A percentile compares a stretch with the other conserved stretches of the same genome.
These are phyloP conservation scores for Ginglymostoma cirratum DNA, from an alignment of 2,113 vertebrate genomes.

Conservation along the genomic window DNA sequence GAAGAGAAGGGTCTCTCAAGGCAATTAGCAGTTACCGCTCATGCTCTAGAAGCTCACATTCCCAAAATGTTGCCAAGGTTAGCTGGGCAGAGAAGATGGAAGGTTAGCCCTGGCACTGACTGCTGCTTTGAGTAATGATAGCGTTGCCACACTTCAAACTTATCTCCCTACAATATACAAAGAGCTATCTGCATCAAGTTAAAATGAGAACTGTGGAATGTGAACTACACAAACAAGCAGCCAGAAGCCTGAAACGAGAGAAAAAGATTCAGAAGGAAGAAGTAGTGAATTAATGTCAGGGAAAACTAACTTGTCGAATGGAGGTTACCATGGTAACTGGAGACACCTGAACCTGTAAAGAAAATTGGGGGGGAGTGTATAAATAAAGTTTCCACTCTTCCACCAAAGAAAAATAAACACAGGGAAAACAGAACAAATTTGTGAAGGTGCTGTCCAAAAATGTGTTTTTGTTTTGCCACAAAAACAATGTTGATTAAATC, in stretches of 20 bases:
- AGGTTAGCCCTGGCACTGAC: constrained; percentile 63
- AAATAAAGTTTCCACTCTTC: constrained; percentile 59
- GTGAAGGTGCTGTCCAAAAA: not conserved
- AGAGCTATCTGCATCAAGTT: constrained; percentile 68
- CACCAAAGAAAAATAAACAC: constrained; percentile 51
- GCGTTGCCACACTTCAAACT: constrained; percentile 70
- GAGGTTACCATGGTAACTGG: constrained; percentile 90
- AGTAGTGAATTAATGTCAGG: constrained; percentile 76
- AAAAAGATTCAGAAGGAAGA: constrained; percentile 58
- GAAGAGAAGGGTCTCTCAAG: constrained; percentile 69
- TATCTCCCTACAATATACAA: constrained; percentile 70
- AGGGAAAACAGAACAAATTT: constrained; percentile 4
- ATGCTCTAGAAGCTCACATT: constrained; percentile 66
- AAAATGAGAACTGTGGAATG: constrained; percentile 57
- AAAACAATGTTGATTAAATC: not conserved
- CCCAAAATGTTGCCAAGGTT: constrained; percentile 67
- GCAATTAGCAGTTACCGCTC: constrained; percentile 76
- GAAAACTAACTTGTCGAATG: constrained; percentile 93
- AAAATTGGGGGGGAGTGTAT: constrained; percentile 72
- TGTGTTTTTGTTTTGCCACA: not conserved
- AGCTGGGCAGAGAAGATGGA: constrained; percentile 60
- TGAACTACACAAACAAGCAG: constrained; percentile 55
- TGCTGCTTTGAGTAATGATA: constrained; percentile 80
- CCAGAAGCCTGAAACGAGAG: constrained; percentile 62
- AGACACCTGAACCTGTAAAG: constrained; percentile 86